Percentiles rank a stretch among this genome's conserved stretches.
Conservation (phyloP, 2,888 invertebrate genomes). For the Campoplex nolae region DNA sequence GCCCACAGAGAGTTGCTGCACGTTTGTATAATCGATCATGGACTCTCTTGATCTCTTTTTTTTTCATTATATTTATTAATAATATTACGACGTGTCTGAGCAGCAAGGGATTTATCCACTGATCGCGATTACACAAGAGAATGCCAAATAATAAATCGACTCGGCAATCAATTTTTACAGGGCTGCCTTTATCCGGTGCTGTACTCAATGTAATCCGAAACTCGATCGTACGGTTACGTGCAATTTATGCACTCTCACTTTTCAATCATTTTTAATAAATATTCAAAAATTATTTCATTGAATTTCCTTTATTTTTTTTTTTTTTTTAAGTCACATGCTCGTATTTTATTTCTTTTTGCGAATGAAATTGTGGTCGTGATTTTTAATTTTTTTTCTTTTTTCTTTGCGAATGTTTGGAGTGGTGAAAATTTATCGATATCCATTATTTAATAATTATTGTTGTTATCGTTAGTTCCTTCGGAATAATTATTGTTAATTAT, state of each 20-base stretch:
- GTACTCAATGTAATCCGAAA: neutral
- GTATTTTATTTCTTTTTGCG: neutral
- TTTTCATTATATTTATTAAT: constrained; percentile 4
- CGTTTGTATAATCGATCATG: constrained; percentile 30
- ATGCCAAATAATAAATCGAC: constrained; percentile 5
- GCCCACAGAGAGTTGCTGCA: constrained; percentile 38
- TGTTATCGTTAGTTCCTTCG: neutral
- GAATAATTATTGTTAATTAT: neutral
- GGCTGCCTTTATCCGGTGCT: neutral
- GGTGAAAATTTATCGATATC: neutral
- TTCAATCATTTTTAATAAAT: constrained; percentile 1
- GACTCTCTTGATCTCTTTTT: neutral
- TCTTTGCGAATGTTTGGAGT: neutral
- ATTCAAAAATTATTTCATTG: neutral
- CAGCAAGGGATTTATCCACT: constrained; percentile 32
- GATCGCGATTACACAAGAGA: neutral
- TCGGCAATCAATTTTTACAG: neutral
- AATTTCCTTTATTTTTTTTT: neutral
- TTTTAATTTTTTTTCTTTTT: neutral
- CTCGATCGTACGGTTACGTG: neutral
- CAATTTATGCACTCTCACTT: neutral
- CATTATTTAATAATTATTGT: neutral
- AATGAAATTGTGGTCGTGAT: neutral
- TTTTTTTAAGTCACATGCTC: neutral
- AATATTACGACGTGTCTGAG: constrained; percentile 6